Evolutionary conservation across 2,797 vertebrate species (phyloP), one percentile per base, ranked within the genome.

Genomic region (Periophthalmus magnuspinnatus): DNA sequence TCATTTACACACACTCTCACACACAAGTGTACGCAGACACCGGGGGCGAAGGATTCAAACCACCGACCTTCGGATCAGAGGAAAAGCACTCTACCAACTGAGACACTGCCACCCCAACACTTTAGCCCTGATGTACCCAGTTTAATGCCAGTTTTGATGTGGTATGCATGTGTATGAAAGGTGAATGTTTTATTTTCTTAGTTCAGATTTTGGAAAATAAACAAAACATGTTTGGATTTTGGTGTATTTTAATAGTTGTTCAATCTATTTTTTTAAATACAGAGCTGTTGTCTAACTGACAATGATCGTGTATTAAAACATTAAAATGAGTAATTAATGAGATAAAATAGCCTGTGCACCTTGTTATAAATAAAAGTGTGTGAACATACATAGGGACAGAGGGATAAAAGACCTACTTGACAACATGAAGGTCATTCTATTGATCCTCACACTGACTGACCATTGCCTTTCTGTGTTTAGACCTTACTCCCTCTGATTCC

Each of bases 381-480:
- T 2, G 10, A 9, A 54, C 21, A 21, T 22, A 22, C n/a, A 11
- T n/a, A 45, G 41, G 50, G 50, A 38, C 36, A 63, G 21, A 41
- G 24, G 34, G 59, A 32, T 34, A 32, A 45, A 45, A 33, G 19
- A 13, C 5, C n/a, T 24, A 32, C 16, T 13, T 21, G 10, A 45
- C 36, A 45, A 63, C 36, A 63, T 14, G 13, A 41, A 63, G 60
- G 60, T 63, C 60, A 45, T 22, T 6, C 14, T 45, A 63, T 63
- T 63, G 60, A 63, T 63, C 60, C 22, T 41, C 60, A 41, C 38
- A 63, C 60, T 63, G 60, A n/a, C 13, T 22, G 60, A 41, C 60
- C 38, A 24, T 6, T 63, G n/a, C 34, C 36, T 62, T 62, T 45
- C 10, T 22, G 60, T 24, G 60, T 41, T 36, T 6, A 38, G 58